Evolutionary conservation across 2,888 invertebrate species (phyloP).

Genomic region (Pterostichus madidus): DNA sequence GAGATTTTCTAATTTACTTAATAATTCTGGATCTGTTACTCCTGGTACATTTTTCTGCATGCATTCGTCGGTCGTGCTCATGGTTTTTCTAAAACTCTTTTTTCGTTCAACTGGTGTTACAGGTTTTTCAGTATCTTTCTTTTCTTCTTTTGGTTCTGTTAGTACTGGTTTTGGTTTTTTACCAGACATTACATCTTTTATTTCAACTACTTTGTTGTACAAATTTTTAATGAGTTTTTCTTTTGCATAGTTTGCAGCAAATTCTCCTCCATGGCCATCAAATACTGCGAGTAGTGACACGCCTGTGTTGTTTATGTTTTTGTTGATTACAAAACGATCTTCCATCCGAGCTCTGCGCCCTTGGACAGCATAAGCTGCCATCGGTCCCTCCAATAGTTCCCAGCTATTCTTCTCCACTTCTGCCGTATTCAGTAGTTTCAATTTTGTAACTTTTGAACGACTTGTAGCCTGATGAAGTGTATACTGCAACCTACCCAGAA

Average conservation of each 20-base stretch:
- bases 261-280: constrained; percentile 97
- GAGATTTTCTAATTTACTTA: constrained; percentile 83
- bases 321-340: constrained; percentile 93
- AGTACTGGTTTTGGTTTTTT: constrained; percentile 73
- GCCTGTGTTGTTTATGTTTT: constrained; percentile 89
- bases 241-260: constrained; percentile 95
- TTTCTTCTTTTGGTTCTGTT: constrained; percentile 76
- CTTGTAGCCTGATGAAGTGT: constrained; percentile 81
- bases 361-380: constrained; percentile 94
- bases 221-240: constrained; percentile 91
- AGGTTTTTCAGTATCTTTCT: constrained; percentile 76
- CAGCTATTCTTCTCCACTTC: constrained; percentile 83
- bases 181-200: constrained; percentile 84
- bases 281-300: constrained; percentile 95
- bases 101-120: constrained; percentile 79
- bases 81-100: constrained; percentile 84
- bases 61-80: constrained; percentile 80
- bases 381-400: constrained; percentile 87
- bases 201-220: constrained; percentile 86
- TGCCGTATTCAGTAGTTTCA: constrained; percentile 80
- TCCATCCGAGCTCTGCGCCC: constrained; percentile 96
- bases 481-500: constrained; percentile 85
- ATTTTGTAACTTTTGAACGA: constrained; percentile 80
- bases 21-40: constrained; percentile 84
- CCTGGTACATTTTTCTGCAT: constrained; percentile 77